These are phyloP conservation scores for Fragum whitleyi DNA, from an alignment of 2,888 invertebrate species.

Conservation along the genomic window DNA sequence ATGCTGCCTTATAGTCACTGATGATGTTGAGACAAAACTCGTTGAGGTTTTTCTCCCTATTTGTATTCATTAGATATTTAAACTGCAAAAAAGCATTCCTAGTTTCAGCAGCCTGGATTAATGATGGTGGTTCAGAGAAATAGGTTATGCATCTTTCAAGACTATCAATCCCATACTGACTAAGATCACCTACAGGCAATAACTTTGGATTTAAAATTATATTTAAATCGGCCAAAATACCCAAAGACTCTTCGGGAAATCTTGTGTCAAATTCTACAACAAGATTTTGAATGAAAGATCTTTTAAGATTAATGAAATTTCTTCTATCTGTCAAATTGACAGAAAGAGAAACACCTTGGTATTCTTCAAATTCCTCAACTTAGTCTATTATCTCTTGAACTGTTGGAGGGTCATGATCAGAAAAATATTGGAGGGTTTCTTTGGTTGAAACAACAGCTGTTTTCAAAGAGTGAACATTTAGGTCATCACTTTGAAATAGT, in stretches of 20 bases:
- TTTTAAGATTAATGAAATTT: no score
- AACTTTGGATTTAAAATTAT: constrained; percentile 27
- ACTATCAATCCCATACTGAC: no score
- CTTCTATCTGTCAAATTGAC: not conserved
- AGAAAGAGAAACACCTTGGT: no score
- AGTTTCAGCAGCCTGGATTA: no score
- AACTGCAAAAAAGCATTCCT: constrained; percentile 27
- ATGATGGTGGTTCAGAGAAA: no score
- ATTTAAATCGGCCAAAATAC: constrained; percentile 32
- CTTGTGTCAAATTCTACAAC: constrained; percentile 32
- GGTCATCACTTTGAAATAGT: not conserved
- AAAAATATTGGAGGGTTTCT: constrained; percentile 14
- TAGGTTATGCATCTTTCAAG: no score
- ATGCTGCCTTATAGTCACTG: constrained; percentile 19
- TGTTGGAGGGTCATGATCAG: not conserved
- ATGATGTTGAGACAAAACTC: constrained; percentile 18
- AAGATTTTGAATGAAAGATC: constrained; percentile 31
- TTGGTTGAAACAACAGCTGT: constrained; percentile 21
- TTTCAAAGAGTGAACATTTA: constrained; percentile 29
- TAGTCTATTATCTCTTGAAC: no score
- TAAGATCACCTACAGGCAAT: no score
- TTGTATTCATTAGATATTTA: constrained; percentile 44
- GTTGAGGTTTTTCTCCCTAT: constrained; percentile 26
- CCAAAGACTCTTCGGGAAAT: constrained; percentile 39
- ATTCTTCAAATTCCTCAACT: no score